These are phyloP conservation scores for Watsonalla binaria DNA, from an alignment of 2,888 invertebrate genomes.

Conservation along the genomic window DNA sequence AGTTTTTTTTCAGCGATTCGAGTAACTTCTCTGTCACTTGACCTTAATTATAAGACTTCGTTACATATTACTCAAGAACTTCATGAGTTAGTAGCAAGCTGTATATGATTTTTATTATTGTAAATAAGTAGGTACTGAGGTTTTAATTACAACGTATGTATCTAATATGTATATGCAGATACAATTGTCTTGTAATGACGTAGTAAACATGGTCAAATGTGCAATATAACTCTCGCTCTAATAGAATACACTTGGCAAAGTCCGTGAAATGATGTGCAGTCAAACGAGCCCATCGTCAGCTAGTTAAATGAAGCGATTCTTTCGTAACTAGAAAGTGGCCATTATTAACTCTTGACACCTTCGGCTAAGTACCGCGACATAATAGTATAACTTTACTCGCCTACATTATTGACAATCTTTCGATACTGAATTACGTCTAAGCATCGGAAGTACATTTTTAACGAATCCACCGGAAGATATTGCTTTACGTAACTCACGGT, in stretches of 20 bases:
- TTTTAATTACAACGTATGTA: not conserved
- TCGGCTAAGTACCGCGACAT: not conserved
- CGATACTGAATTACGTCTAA: conserved; percentile 2
- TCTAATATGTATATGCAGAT: conserved; percentile 1
- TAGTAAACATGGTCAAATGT: conserved; percentile 8
- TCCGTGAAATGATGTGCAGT: conserved; percentile 38
- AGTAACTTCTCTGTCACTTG: too few species aligned
- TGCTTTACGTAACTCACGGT: conserved; percentile 37
- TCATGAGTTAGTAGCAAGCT: too few species aligned
- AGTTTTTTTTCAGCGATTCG: too few species aligned
- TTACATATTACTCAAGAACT: too few species aligned
- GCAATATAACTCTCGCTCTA: conserved; percentile 41
- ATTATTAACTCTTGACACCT: conserved; percentile 31
- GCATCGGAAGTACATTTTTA: conserved; percentile 27
- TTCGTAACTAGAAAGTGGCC: conserved; percentile 68
- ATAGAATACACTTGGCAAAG: conserved; percentile 43
- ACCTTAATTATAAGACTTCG: too few species aligned
- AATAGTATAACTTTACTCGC: not conserved
- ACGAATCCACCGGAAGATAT: conserved; percentile 35
- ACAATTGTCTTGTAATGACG: conserved; percentile 17
- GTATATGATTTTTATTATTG: too few species aligned
- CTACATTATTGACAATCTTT: conserved; percentile 16
- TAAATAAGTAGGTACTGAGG: too few species aligned
- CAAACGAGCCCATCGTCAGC: conserved; percentile 52
- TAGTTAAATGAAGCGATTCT: conserved; percentile 60